Conservation (phyloP, 2,888 invertebrate genomes). For the Schizaphis graminum region DNA sequence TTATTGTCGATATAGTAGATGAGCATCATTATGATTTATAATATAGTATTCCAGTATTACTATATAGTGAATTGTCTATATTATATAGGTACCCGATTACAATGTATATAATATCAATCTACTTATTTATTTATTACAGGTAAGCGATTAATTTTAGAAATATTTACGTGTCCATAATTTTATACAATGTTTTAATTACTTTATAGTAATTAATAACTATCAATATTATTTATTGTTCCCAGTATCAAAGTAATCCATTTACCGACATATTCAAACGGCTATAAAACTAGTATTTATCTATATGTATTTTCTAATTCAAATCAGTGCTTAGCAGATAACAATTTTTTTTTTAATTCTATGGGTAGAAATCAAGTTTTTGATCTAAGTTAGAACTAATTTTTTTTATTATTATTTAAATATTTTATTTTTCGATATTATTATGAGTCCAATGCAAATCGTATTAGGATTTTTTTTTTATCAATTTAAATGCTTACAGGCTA, state of each 20-base stretch:
- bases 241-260: neutral
- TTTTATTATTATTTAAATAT: neutral
- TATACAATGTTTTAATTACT: neutral
- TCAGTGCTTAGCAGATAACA: neutral
- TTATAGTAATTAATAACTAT: neutral
- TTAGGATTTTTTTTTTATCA: neutral
- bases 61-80: no score
- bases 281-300: neutral
- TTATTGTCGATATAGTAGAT: neutral
- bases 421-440: neutral
- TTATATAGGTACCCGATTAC: neutral
- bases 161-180: neutral
- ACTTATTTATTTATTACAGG: neutral
- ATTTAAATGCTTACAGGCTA: neutral
- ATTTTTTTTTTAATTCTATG: neutral
- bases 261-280: neutral
- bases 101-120: neutral
- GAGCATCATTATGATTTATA: neutral
- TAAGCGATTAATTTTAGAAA: neutral
- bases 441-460: neutral
- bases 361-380: neutral
- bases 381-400: neutral
- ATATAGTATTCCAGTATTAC: neutral
- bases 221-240: neutral
- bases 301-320: neutral